phyloP scores from a whole-genome alignment of 1,140 invertebrate genomes.

The Drosophila seguyi region DNA sequence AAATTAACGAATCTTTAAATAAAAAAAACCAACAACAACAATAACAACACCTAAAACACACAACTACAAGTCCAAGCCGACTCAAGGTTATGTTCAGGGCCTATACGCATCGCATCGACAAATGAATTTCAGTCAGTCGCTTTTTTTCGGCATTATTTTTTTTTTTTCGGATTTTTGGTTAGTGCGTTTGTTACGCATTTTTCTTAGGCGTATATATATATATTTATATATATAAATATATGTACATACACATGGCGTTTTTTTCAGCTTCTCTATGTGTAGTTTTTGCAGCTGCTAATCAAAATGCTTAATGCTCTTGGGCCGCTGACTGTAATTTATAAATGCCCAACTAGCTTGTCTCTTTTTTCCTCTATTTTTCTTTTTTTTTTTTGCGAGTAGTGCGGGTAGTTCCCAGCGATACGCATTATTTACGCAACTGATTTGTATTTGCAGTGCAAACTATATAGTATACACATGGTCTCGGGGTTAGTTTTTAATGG shows the following conservation, averaged over 20 bases:
- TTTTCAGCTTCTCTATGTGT: slow-evolving; percentile 34
- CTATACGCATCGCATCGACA: slow-evolving; percentile 80
- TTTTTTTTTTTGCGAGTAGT: slow-evolving; percentile 2
- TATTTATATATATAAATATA: slow-evolving; percentile 1
- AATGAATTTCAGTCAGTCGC: slow-evolving; percentile 64
- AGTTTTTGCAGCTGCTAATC: slow-evolving; percentile 79
- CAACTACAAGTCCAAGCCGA: slow-evolving; percentile 40
- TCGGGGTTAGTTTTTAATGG: slow-evolving; percentile 13
- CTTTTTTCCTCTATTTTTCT: slow-evolving; percentile 17
- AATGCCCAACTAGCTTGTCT: slow-evolving; percentile 56
- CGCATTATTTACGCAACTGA: slow-evolving; percentile 84
- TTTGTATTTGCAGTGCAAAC: slow-evolving; percentile 81
- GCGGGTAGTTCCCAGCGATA: slow-evolving; percentile 41
- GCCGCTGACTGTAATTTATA: slow-evolving; percentile 72
- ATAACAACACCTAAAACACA: slow-evolving; percentile 32
- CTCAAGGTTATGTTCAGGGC: slow-evolving; percentile 85
- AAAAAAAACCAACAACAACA: slow-evolving; percentile 35
- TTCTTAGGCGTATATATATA: slow-evolving; percentile 25
- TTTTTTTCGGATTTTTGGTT: slow-evolving; percentile 48
- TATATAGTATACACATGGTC: slow-evolving; percentile 33
- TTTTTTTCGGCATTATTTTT: slow-evolving; percentile 20
- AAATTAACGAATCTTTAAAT: slow-evolving; percentile 82
- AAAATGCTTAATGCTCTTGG: slow-evolving; percentile 74
- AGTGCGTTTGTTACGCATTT: slow-evolving; percentile 77
- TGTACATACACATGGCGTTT: slow-evolving; percentile 5